These are phyloP conservation scores for Syngnathus rostellatus DNA, from an alignment of 2,797 vertebrate species.

Conservation along the genomic window DNA sequence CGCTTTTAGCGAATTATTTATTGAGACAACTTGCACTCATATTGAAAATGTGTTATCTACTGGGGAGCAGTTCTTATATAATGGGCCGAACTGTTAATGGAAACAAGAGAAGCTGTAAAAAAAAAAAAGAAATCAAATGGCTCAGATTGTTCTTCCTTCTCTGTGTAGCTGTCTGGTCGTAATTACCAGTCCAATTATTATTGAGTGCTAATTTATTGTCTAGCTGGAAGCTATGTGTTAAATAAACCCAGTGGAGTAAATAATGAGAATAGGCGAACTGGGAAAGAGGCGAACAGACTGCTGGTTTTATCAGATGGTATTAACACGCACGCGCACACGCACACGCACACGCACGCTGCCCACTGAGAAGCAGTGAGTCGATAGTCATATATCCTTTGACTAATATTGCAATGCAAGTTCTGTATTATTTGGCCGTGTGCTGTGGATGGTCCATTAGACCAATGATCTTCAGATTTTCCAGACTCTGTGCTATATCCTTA, in stretches of 20 bases:
- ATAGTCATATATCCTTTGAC: slow-evolving; percentile 21
- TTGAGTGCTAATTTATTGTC: slow-evolving; percentile 68
- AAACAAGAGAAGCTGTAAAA: slow-evolving; percentile 2
- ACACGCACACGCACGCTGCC: slow-evolving; percentile 28
- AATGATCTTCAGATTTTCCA: not conserved
- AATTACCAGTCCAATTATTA: slow-evolving; percentile 70
- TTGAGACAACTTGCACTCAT: not conserved
- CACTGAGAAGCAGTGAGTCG: slow-evolving; percentile 33
- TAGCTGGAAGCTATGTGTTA: slow-evolving; percentile 66
- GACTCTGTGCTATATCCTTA: not conserved
- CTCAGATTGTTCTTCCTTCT: slow-evolving; percentile 29
- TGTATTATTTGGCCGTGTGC: slow-evolving; percentile 20
- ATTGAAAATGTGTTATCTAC: not conserved
- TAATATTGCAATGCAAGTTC: not conserved
- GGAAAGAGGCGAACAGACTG: slow-evolving; percentile 39
- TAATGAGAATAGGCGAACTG: slow-evolving; percentile 34
- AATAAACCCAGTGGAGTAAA: slow-evolving; percentile 63
- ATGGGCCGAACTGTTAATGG: not conserved
- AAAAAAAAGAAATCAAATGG: slow-evolving; percentile 16
- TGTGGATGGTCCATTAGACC: not conserved
- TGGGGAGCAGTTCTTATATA: slow-evolving; percentile 8
- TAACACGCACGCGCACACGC: slow-evolving; percentile 17
- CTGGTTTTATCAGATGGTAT: slow-evolving; percentile 52
- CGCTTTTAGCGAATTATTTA: not conserved
- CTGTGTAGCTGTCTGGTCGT: slow-evolving; percentile 32